Conservation (phyloP, 2,113 vertebrate genomes). For the Corythornis cristatus region DNA sequence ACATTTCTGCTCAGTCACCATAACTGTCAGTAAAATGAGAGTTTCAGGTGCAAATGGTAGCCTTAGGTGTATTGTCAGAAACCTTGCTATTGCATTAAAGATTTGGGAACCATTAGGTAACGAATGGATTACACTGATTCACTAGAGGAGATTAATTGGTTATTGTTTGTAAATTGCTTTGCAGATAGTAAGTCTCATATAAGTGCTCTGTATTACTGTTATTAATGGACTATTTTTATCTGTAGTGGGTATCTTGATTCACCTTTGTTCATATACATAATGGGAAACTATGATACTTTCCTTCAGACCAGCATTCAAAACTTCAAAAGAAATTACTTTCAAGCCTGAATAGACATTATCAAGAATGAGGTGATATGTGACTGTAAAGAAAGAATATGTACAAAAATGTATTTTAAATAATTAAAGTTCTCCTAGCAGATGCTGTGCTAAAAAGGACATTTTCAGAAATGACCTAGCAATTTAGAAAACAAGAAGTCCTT, state of each 20-base stretch:
- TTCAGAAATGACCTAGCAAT: background rate
- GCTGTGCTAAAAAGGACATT: background rate
- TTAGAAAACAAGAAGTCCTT: background rate
- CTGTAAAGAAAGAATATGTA: background rate
- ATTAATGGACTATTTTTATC: slow-evolving; percentile 47
- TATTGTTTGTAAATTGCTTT: slow-evolving; percentile 51
- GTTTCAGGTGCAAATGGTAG: background rate
- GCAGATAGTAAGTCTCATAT: background rate
- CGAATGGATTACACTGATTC: slow-evolving; percentile 12
- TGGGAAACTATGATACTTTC: slow-evolving; percentile 1
- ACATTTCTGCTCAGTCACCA: background rate
- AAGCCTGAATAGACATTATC: background rate
- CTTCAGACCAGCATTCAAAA: background rate
- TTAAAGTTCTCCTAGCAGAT: background rate
- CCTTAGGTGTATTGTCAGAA: background rate
- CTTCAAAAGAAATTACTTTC: slow-evolving; percentile 29
- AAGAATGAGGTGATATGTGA: background rate
- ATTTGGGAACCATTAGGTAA: slow-evolving; percentile 27
- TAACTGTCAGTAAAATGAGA: background rate
- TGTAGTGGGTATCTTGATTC: background rate
- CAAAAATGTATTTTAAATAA: background rate
- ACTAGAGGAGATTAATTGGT: slow-evolving; percentile 35
- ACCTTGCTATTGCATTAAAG: background rate
- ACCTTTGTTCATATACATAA: background rate
- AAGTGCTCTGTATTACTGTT: slow-evolving; percentile 28